Conservation (phyloP, 2,888 invertebrate genomes). For the Hemicrepidius hirtus region DNA sequence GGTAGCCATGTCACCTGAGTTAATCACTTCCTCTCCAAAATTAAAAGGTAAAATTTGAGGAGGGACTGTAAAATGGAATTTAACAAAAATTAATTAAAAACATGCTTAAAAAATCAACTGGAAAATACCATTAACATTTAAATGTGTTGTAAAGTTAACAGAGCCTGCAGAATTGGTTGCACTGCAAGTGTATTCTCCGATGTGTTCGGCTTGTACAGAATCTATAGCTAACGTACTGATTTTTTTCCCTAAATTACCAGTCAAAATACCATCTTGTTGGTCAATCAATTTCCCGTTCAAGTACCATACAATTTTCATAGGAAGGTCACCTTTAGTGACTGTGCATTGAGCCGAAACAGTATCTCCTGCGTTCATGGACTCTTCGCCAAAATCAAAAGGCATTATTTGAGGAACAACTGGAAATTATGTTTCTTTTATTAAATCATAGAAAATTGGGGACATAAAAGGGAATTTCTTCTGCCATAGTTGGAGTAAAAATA, state of each 20-base stretch:
- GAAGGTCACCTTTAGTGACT: conserved; percentile 85
- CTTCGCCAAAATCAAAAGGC: conserved; percentile 80
- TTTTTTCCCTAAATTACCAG: conserved; percentile 78
- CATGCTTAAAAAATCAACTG: conserved; percentile 23
- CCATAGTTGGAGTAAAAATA: no score
- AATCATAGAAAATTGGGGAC: no score
- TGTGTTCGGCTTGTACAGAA: conserved; percentile 81
- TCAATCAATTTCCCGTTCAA: conserved; percentile 76
- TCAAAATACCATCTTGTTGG: conserved; percentile 73
- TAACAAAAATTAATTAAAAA: conserved; percentile 8
- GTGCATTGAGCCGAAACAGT: conserved; percentile 83
- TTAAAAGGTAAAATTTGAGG: conserved; percentile 68
- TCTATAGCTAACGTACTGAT: conserved; percentile 83
- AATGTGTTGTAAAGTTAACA: conserved; percentile 69
- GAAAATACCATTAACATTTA: conserved; percentile 60
- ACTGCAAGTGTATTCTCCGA: conserved; percentile 83
- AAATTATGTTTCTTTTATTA: conserved; percentile 38
- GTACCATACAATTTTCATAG: conserved; percentile 81
- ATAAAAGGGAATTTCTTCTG: no score
- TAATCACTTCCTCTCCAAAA: conserved; percentile 78
- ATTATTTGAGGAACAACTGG: conserved; percentile 82
- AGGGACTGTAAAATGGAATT: conserved; percentile 60
- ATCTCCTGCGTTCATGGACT: conserved; percentile 83
- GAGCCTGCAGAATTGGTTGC: conserved; percentile 82
- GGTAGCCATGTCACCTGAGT: conserved; percentile 85